These are phyloP conservation scores for Rhynchonycteris naso DNA, from an alignment of 2,797 vertebrate genomes.

Conservation along the genomic window DNA sequence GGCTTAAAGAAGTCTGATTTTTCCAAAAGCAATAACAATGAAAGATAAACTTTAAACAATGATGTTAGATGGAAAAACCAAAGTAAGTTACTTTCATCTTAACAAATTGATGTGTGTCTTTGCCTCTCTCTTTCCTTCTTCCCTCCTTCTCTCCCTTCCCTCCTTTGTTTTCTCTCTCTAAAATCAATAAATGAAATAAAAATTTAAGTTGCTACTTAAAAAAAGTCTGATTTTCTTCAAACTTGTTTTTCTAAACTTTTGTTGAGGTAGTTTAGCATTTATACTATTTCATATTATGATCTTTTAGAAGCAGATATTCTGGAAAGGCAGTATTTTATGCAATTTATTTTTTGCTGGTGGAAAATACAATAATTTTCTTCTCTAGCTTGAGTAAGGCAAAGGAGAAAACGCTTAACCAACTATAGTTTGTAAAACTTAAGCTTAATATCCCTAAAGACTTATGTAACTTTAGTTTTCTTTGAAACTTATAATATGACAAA, in stretches of 20 bases:
- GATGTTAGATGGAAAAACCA: conserved; percentile 43
- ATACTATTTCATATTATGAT: conserved; percentile 19
- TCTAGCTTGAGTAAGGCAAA: conserved; percentile 16
- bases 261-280: conserved; percentile 62
- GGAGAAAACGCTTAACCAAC: neutral
- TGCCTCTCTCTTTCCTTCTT: too few species aligned
- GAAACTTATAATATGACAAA: conserved; percentile 20
- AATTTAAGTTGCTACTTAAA: neutral
- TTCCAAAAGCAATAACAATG: conserved; percentile 40
- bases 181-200: too few species aligned
- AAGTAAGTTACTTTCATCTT: conserved; percentile 45
- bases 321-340: conserved; percentile 12
- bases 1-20: conserved; percentile 2
- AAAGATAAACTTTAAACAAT: conserved; percentile 52
- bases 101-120: too few species aligned
- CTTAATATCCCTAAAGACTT: conserved; percentile 1
- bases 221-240: conserved; percentile 57
- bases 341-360: neutral
- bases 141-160: too few species aligned
- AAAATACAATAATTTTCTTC: conserved; percentile 28
- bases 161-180: too few species aligned
- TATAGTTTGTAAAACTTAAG: conserved; percentile 13
- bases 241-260: conserved; percentile 41
- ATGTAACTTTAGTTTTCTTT: conserved; percentile 19
- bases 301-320: conserved; percentile 62